Percentiles rank a stretch among this genome's conserved stretches.
phyloP scores from a whole-genome alignment of 2,113 vertebrate genomes.

The Calidris pugnax region DNA sequence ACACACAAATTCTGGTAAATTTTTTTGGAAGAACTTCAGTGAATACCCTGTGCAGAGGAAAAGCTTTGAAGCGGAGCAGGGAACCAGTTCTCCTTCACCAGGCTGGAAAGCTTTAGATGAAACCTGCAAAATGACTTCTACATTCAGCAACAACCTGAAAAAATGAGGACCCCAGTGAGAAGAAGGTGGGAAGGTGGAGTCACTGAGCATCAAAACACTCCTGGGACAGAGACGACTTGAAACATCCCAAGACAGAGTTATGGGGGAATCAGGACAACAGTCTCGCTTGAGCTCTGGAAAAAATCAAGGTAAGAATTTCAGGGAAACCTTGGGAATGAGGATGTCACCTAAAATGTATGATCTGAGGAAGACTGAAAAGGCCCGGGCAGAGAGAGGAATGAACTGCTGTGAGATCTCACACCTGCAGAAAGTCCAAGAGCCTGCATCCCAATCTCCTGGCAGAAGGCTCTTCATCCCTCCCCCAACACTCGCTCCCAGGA shows the following conservation, averaged over 20 bases:
- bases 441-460: not conserved
- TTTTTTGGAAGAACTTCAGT: not conserved
- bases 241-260: rapidly evolving
- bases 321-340: not conserved
- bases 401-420: not conserved
- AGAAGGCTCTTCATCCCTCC: not conserved
- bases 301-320: not conserved
- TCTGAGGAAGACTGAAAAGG: not conserved
- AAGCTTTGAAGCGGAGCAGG: not conserved
- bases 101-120: not conserved
- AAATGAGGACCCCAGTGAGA: not conserved
- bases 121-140: not conserved
- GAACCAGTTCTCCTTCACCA: not conserved
- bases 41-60: not conserved
- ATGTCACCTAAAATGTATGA: not conserved
- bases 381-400: not conserved
- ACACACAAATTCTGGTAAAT: not conserved
- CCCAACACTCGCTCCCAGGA: not conserved
- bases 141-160: not conserved
- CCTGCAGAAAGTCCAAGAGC: not conserved
- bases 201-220: not conserved
- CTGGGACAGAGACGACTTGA: not conserved
- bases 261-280: not conserved
- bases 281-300: rapidly evolving
- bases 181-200: not conserved